Evolutionary conservation across 1,140 invertebrate genomes (phyloP), one percentile per base, ranked within the genome.

Genomic region (Dysdera silvatica): DNA sequence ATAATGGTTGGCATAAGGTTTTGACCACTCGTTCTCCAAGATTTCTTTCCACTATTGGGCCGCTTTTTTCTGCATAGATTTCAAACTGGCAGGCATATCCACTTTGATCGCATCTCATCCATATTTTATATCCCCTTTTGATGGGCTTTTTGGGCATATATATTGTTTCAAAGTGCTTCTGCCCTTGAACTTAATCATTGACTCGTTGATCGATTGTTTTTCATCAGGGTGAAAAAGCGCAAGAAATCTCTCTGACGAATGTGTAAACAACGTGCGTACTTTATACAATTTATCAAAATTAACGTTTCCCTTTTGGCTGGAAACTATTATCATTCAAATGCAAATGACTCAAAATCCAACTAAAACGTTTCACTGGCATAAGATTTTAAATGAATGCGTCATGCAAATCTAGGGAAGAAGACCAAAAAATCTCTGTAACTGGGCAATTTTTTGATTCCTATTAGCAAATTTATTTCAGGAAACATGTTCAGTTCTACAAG

Each of bases 261-360:
- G 28, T 32, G 26, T n/a, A 18, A 52, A 16, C 12, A 52, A 20
- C 20, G 49, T 28, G 4, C 49, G 49, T 16, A 52, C 20, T 52
- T 54, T 45, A 18, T 45, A 45, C 8, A 45, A 18, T 45, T 45
- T 45, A 20, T 45, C 41, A 18, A 10, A 45, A 10, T 18, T 20
- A 18, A 20, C 16, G 7, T 7, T n/a, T 20, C 33, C 32, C 28
- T 49, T 58, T 58, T 10, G 29, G 43, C 6, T 48, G 28, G 12
- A 48, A 23, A 58, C 26, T 31, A 32, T 57, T 57, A 57, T 57
- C 54, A 32, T 57, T 45, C 12, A 45, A 12, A 57, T 55, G 53
- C 10, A 55, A 29, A 41, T 55, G 33, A 29, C 20, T 26, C 23
- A 55, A 23, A 58, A 58, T 33, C 41, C 31, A 58, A 10, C 20